Conservation (phyloP, 2,113 vertebrate genomes). For the Heliornis fulica region DNA sequence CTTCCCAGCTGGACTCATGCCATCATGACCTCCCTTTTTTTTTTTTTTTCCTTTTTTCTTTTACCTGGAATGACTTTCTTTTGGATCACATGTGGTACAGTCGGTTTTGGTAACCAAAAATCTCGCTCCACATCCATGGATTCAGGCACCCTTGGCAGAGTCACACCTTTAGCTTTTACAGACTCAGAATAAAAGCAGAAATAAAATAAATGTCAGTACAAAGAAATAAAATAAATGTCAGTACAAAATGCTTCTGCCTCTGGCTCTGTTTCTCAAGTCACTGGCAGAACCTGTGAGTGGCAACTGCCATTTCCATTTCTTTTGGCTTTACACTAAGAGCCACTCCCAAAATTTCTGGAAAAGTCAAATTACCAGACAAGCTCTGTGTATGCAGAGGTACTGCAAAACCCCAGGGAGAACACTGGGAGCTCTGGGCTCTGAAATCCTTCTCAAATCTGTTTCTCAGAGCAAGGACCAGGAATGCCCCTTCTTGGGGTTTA, state of each 20-base stretch:
- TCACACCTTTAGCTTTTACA: fast-evolving
- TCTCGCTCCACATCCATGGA: neutral
- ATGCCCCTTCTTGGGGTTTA: neutral
- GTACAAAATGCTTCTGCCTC: fast-evolving
- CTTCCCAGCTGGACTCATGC: fast-evolving
- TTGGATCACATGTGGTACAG: neutral
- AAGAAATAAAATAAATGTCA: neutral
- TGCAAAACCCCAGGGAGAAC: neutral
- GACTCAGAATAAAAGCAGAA: neutral
- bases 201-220: neutral
- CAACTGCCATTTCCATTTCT: neutral
- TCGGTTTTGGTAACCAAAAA: neutral
- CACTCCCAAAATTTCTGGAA: neutral
- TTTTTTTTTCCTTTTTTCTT: no score
- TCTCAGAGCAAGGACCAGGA: neutral
- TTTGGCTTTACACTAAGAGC: neutral
- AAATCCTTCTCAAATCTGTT: neutral
- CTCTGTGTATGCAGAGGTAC: neutral
- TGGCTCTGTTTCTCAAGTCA: neutral
- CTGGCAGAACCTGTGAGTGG: neutral
- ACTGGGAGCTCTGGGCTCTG: neutral
- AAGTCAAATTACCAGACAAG: neutral
- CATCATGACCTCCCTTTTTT: fast-evolving
- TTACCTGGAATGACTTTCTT: slow-evolving; percentile 30
- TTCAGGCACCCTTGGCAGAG: neutral